These are phyloP conservation scores for Pollimyrus isidori DNA, from an alignment of 2,113 vertebrate genomes.

Conservation along the genomic window DNA sequence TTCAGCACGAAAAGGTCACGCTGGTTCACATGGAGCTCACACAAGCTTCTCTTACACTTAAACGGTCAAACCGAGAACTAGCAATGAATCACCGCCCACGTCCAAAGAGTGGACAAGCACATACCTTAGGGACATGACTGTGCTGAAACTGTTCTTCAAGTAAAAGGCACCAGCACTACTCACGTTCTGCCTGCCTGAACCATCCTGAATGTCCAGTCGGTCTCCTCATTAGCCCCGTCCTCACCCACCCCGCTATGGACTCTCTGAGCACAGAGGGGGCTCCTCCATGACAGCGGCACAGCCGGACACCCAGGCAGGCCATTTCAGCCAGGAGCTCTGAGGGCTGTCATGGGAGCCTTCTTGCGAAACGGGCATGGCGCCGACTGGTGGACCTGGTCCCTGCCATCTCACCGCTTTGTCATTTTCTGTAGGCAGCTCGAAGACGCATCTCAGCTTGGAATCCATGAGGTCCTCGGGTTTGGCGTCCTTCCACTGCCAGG, in stretches of 20 bases:
- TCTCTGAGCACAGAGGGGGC: background rate
- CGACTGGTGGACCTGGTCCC: background rate
- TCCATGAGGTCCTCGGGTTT: conserved; percentile 98
- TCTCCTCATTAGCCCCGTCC: background rate
- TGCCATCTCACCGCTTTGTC: conserved; percentile 85
- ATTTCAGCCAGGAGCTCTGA: background rate
- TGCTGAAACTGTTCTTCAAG: background rate
- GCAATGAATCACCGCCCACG: background rate
- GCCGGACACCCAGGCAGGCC: background rate
- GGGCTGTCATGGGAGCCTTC: background rate
- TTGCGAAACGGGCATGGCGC: background rate
- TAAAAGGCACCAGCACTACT: background rate
- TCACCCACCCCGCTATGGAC: background rate
- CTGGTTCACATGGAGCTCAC: background rate
- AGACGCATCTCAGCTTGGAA: conserved; percentile 97
- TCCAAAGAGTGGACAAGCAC: background rate
- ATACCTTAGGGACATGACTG: background rate
- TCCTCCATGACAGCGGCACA: background rate
- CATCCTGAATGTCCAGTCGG: background rate
- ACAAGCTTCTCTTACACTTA: background rate
- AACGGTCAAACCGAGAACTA: background rate
- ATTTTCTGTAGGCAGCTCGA: conserved; percentile 93
- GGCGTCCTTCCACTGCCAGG: conserved; percentile 90
- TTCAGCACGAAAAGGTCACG: background rate
- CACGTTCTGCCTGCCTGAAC: background rate